Conservation (phyloP, 2,797 vertebrate genomes). For the Acipenser oxyrinchus region DNA sequence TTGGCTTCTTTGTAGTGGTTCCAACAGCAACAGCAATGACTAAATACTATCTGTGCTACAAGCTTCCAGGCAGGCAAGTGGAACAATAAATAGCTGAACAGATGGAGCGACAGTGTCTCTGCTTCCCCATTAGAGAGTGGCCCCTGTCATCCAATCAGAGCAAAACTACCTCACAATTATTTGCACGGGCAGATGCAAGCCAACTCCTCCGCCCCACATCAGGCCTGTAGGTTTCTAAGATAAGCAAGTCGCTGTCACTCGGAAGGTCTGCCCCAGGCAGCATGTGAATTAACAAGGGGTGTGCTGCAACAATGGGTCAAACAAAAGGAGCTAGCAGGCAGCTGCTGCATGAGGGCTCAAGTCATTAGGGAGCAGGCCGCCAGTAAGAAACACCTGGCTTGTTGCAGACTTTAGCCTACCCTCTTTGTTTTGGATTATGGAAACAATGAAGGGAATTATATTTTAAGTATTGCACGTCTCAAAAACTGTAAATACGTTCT, state of each 20-base stretch:
- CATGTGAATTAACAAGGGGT: constrained; percentile 78
- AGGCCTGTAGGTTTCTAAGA: constrained; percentile 68
- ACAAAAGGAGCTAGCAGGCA: constrained; percentile 79
- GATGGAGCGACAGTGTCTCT: constrained; percentile 75
- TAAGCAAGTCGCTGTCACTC: constrained; percentile 74
- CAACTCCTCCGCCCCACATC: constrained; percentile 58
- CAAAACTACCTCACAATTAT: constrained; percentile 60
- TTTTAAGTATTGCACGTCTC: constrained; percentile 41
- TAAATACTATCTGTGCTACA: constrained; percentile 61
- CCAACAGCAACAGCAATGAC: constrained; percentile 59
- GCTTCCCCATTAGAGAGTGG: constrained; percentile 60
- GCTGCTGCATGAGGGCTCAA: constrained; percentile 74
- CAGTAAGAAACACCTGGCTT: constrained; percentile 75
- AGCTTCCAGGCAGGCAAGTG: constrained; percentile 62
- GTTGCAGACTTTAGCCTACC: constrained; percentile 54
- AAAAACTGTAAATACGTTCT: not conserved
- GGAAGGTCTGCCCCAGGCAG: constrained; percentile 59
- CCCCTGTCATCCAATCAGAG: constrained; percentile 59
- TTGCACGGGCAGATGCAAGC: constrained; percentile 64
- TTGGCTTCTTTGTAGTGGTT: constrained; percentile 55
- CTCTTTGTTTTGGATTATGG: constrained; percentile 52
- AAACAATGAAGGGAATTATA: constrained; percentile 64
- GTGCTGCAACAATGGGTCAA: constrained; percentile 71
- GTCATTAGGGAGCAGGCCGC: constrained; percentile 71
- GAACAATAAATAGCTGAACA: constrained; percentile 75